A percentile compares a stretch with the other conserved stretches of the same genome.
These are phyloP conservation scores for Xylocopa sonorina DNA, from an alignment of 1,140 invertebrate genomes.

Conservation along the genomic window DNA sequence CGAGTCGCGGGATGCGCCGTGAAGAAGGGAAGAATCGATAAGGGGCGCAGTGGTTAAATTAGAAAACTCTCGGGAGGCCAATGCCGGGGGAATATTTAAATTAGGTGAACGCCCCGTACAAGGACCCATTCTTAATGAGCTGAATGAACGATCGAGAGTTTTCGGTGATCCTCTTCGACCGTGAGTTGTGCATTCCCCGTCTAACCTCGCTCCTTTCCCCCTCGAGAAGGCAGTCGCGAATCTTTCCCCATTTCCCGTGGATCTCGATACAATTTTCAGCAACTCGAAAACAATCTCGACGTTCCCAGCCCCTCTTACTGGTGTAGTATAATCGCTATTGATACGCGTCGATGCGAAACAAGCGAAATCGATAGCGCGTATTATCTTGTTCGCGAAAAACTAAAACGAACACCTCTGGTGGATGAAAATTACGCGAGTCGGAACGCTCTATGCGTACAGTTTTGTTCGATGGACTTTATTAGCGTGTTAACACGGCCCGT, in stretches of 20 bases:
- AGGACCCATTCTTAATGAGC: conserved; percentile 56
- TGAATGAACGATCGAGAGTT: conserved; percentile 64
- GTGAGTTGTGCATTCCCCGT: conserved; percentile 10
- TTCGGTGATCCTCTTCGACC: conserved; percentile 46
- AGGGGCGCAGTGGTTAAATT: conserved; percentile 60
- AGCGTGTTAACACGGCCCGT: conserved; percentile 51
- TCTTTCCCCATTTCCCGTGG: background rate
- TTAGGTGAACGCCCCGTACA: conserved; percentile 53
- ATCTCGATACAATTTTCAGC: conserved; percentile 23
- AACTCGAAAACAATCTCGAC: too few species aligned
- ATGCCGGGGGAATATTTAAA: conserved; percentile 61
- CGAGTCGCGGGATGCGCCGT: conserved; percentile 39
- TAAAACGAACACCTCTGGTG: background rate
- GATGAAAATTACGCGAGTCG: conserved; percentile 43
- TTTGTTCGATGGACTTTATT: conserved; percentile 46
- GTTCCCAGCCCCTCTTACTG: background rate
- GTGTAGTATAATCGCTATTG: too few species aligned
- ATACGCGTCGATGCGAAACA: background rate
- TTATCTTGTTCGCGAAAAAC: background rate
- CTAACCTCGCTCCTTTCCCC: background rate
- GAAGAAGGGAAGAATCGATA: conserved; percentile 38
- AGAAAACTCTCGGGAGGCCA: conserved; percentile 60
- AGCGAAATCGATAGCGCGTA: background rate
- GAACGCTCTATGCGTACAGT: conserved; percentile 24
- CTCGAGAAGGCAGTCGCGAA: conserved; percentile 38